Percentiles rank a stretch among this genome's conserved stretches.
Conservation (phyloP, 2,113 vertebrate genomes). For the Accipiter virgatus region DNA sequence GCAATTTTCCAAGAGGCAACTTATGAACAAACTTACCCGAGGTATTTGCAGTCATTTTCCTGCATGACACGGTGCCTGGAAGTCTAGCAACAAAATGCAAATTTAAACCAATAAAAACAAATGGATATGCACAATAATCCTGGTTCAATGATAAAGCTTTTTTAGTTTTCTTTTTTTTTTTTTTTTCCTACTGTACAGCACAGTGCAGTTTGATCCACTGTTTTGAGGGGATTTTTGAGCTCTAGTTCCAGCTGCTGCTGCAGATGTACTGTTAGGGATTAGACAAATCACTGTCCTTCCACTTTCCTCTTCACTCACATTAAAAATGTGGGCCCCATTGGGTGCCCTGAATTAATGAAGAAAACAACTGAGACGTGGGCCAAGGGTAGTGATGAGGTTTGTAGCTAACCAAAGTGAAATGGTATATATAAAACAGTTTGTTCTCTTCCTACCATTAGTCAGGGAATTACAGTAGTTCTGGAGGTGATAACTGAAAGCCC, state of each 20-base stretch:
- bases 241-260: neutral
- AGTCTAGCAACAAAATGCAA: neutral
- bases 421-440: neutral
- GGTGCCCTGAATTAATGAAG: neutral
- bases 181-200: neutral
- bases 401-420: neutral
- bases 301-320: neutral
- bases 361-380: neutral
- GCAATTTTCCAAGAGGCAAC: neutral
- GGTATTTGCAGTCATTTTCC: neutral
- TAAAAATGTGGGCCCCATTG: neutral
- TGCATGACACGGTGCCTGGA: neutral
- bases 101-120: neutral
- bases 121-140: neutral
- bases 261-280: neutral
- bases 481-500: neutral
- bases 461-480: neutral
- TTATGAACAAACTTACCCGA: neutral
- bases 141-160: neutral
- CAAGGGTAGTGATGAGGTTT: neutral
- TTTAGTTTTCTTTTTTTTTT: neutral
- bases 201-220: neutral
- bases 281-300: neutral
- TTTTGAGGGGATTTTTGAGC: accelerated
- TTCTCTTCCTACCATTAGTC: neutral